A percentile compares a stretch with the other conserved stretches of the same genome.
Conservation (phyloP, 1,140 invertebrate genomes). For the Idris sp. region DNA sequence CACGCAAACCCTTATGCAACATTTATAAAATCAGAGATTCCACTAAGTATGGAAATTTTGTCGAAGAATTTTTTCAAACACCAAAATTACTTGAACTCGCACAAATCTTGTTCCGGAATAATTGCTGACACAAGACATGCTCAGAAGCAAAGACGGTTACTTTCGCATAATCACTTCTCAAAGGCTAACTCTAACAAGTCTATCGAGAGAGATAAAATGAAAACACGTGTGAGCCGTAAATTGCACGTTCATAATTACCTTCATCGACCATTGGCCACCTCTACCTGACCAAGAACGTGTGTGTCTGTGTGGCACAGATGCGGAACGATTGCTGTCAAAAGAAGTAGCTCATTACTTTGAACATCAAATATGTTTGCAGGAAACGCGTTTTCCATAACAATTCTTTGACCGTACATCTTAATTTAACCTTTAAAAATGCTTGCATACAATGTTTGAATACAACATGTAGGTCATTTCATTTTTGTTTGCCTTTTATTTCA, state of each 20-base stretch:
- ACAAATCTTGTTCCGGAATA: slow-evolving; percentile 20
- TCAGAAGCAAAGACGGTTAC: slow-evolving; percentile 15
- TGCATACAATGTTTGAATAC: no score
- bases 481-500: no score
- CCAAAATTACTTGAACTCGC: no score
- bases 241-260: slow-evolving; percentile 51
- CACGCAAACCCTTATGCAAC: slow-evolving; percentile 16
- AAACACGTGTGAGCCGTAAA: slow-evolving; percentile 49
- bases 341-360: slow-evolving; percentile 2
- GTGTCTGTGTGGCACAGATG: not conserved
- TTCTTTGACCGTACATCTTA: not conserved
- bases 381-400: slow-evolving; percentile 2
- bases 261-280: slow-evolving; percentile 15
- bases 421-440: no score
- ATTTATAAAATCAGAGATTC: slow-evolving; percentile 3
- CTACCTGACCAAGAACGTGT: slow-evolving; percentile 21
- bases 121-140: slow-evolving; percentile 25
- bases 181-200: slow-evolving; percentile 42
- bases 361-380: slow-evolving; percentile 6
- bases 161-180: slow-evolving; percentile 46
- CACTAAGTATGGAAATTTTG: no score
- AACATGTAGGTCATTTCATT: no score
- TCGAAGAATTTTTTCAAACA: no score
- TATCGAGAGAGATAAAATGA: slow-evolving; percentile 38
- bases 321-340: slow-evolving; percentile 6